A percentile compares a stretch with the other conserved stretches of the same genome.
Conservation (phyloP, 2,113 vertebrate genomes). For the Xiphophorus maculatus region DNA sequence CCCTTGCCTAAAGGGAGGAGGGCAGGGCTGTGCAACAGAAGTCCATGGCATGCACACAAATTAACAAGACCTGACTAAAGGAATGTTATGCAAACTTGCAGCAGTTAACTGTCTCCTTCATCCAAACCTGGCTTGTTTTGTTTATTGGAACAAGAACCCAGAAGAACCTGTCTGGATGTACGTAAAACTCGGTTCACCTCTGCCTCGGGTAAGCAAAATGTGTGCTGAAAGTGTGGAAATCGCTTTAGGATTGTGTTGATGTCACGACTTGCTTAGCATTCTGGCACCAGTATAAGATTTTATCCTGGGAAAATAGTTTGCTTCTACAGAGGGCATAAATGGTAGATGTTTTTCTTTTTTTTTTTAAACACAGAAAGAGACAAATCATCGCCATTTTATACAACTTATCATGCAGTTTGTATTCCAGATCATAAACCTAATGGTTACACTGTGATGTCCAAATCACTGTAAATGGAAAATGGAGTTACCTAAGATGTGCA, state of each 20-base stretch:
- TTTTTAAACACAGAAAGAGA: conserved; percentile 34
- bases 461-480: conserved; percentile 64
- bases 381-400: conserved; percentile 60
- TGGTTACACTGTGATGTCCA: conserved; percentile 54
- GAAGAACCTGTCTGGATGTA: conserved; percentile 25
- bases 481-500: conserved; percentile 39
- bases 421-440: conserved; percentile 57
- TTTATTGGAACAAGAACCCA: conserved; percentile 6
- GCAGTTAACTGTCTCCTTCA: conserved; percentile 4
- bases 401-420: conserved; percentile 56
- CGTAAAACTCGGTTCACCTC: background rate
- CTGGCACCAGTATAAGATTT: conserved; percentile 29
- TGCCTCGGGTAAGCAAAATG: conserved; percentile 2
- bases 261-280: conserved; percentile 27
- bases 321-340: conserved; percentile 28
- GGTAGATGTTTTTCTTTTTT: conserved; percentile 35
- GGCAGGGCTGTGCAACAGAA: conserved; percentile 21
- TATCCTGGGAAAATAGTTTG: conserved; percentile 28
- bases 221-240: conserved; percentile 26
- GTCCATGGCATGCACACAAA: conserved; percentile 7
- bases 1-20: conserved; percentile 49
- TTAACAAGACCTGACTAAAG: conserved; percentile 21
- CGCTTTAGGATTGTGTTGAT: conserved; percentile 10
- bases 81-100: conserved; percentile 28
- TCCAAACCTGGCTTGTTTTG: background rate